Percentiles rank a stretch among this genome's conserved stretches.
Evolutionary conservation across 2,888 invertebrate genomes (phyloP).

Genomic region (Epirrhoe alternata): DNA sequence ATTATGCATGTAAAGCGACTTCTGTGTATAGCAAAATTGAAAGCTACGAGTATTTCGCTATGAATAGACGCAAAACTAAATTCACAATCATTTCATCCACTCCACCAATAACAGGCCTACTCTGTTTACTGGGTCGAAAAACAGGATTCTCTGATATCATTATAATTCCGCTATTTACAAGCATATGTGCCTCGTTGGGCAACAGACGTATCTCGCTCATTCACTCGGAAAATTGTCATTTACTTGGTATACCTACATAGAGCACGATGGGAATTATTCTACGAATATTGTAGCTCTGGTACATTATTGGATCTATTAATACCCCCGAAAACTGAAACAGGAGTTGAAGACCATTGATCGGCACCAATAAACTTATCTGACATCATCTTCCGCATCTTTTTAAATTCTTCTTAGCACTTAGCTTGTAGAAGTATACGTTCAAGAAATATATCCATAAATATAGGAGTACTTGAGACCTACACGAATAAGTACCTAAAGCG

Average conservation of each 20-base stretch:
- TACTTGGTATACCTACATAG: constrained; percentile 25
- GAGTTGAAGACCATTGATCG: too few relatives aligned
- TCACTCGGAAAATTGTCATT: constrained; percentile 29
- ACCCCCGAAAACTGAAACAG: too few relatives aligned
- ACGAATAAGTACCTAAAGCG: too few relatives aligned
- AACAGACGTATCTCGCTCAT: constrained; percentile 22
- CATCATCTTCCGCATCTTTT: too few relatives aligned
- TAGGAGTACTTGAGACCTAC: background rate
- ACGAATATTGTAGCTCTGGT: too few relatives aligned
- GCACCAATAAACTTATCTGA: too few relatives aligned
- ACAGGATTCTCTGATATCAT: constrained; percentile 30
- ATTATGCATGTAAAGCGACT: too few relatives aligned
- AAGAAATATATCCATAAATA: background rate
- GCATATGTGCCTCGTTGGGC: constrained; percentile 24
- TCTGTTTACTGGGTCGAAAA: constrained; percentile 23
- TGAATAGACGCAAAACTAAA: background rate
- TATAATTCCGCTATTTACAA: constrained; percentile 25
- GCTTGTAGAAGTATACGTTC: too few relatives aligned
- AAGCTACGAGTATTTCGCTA: background rate
- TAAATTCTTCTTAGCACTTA: too few relatives aligned
- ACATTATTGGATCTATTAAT: background rate
- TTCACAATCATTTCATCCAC: constrained; percentile 16
- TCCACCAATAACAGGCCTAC: constrained; percentile 11
- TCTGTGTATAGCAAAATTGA: background rate
- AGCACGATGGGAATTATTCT: constrained; percentile 16